These are phyloP conservation scores for Hermaeophaga mercurialis DNA, from an alignment of 2,888 invertebrate genomes.

Conservation along the genomic window DNA sequence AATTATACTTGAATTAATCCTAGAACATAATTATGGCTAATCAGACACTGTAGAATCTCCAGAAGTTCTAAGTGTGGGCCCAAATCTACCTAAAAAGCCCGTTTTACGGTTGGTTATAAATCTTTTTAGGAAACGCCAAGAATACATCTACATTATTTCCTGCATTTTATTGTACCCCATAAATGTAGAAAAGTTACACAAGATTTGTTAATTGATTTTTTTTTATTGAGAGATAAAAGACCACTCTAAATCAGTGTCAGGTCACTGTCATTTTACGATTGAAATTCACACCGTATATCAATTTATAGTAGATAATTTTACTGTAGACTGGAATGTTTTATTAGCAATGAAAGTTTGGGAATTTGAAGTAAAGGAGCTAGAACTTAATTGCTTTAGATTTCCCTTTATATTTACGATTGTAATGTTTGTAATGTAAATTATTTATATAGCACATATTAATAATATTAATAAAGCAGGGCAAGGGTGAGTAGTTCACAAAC, in stretches of 20 bases:
- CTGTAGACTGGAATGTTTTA: no score
- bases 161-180: conserved; percentile 27
- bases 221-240: conserved; percentile 24
- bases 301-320: no score
- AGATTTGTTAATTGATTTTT: conserved; percentile 35
- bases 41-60: conserved; percentile 28
- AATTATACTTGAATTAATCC: no score
- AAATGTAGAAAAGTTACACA: conserved; percentile 31
- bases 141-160: conserved; percentile 25
- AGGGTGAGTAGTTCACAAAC: no score
- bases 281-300: conserved; percentile 25
- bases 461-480: no score
- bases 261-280: conserved; percentile 20
- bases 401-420: no score
- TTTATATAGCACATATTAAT: no score
- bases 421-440: no score
- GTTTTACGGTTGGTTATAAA: conserved; percentile 43
- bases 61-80: conserved; percentile 45
- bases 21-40: no score
- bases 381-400: no score
- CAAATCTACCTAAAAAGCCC: conserved; percentile 39
- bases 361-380: no score
- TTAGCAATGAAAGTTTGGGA: no score
- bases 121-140: conserved; percentile 26
- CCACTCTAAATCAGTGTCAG: conserved; percentile 26